phyloP scores from a whole-genome alignment of 2,888 invertebrate genomes.

The Mythimna pallens region DNA sequence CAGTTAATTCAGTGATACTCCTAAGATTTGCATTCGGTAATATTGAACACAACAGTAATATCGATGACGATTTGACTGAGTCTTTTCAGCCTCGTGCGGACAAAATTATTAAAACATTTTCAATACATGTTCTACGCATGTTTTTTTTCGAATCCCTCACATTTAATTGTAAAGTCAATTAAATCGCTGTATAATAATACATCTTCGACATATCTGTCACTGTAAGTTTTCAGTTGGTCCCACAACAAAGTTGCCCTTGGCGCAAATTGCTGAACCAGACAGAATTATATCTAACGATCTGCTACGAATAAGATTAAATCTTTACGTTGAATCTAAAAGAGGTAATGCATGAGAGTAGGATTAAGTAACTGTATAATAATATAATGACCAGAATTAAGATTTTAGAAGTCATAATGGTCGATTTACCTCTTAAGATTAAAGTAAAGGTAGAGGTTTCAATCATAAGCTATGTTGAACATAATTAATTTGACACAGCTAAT shows the following conservation, averaged over 20 bases:
- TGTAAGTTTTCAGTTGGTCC: conserved; percentile 39
- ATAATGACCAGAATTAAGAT: conserved; percentile 51
- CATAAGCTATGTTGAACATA: conserved; percentile 29
- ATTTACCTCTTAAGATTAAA: conserved; percentile 51
- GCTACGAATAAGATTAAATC: conserved; percentile 23
- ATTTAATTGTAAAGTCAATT: conserved; percentile 70
- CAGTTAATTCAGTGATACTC: conserved; percentile 18
- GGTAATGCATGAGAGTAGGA: conserved; percentile 45
- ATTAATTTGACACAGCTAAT: conserved; percentile 41
- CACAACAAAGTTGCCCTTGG: conserved; percentile 22
- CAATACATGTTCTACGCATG: conserved; percentile 50
- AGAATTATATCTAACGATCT: conserved; percentile 8
- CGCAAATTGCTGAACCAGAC: conserved; percentile 7
- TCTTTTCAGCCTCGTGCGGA: conserved; percentile 10
- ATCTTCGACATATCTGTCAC: conserved; percentile 72
- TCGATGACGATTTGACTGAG: conserved; percentile 53
- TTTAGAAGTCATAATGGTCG: conserved; percentile 55
- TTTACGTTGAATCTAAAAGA: conserved; percentile 52
- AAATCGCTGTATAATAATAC: conserved; percentile 67
- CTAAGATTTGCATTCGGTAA: conserved; percentile 19
- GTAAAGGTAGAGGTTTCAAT: conserved; percentile 32
- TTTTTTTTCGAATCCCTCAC: conserved; percentile 22
- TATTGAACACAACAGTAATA: conserved; percentile 39
- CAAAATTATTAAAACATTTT: conserved; percentile 41
- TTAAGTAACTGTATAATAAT: conserved; percentile 47